Evolutionary conservation across 2,888 invertebrate species (phyloP).

Genomic region (Cerastis leucographa): DNA sequence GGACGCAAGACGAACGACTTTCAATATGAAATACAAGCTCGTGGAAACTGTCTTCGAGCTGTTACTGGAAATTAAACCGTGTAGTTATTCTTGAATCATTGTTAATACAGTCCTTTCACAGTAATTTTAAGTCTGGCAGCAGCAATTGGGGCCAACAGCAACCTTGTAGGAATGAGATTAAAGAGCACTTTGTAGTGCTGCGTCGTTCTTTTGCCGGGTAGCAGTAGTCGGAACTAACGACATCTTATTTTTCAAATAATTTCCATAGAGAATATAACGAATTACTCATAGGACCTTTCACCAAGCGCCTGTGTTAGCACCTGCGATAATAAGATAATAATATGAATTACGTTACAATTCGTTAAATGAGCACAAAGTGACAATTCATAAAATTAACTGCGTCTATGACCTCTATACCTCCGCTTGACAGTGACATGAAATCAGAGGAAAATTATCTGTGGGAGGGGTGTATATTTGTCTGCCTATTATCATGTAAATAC

Average conservation of each 20-base stretch:
- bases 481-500: constrained; percentile 7
- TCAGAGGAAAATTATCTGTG: background rate
- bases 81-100: constrained; percentile 91
- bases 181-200: background rate
- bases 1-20: constrained; percentile 90
- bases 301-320: too few relatives aligned
- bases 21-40: constrained; percentile 90
- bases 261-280: too few relatives aligned
- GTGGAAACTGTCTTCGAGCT: constrained; percentile 91
- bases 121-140: background rate
- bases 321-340: too few relatives aligned
- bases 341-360: background rate
- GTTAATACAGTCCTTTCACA: background rate
- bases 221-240: background rate
- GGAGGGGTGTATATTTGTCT: too few relatives aligned
- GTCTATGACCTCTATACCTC: too few relatives aligned
- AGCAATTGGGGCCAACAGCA: background rate
- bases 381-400: background rate
- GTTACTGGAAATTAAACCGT: constrained; percentile 91
- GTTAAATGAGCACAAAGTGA: too few relatives aligned
- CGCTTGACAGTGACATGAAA: background rate
- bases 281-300: too few relatives aligned
- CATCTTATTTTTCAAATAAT: background rate
- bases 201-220: background rate
- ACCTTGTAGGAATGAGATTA: background rate